Percentiles rank a stretch among this genome's conserved stretches.
Conservation (phyloP, 2,113 vertebrate species). For the Pristiophorus japonicus region DNA sequence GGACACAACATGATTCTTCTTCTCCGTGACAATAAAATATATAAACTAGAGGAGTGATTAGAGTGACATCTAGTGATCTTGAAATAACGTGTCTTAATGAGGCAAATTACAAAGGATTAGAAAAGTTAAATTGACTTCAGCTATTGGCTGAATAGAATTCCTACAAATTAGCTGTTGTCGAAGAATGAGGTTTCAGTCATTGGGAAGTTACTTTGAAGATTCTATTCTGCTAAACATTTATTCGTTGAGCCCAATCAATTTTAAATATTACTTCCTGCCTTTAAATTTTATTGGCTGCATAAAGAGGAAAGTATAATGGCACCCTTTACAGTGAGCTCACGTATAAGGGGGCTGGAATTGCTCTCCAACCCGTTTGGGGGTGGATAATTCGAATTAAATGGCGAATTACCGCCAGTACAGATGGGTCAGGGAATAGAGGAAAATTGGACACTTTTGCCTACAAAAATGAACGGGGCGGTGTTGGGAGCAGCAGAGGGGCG, state of each 20-base stretch:
- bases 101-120: background rate
- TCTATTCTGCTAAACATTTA: background rate
- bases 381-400: no score
- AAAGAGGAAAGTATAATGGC: background rate
- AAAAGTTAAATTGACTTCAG: background rate
- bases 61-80: background rate
- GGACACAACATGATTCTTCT: background rate
- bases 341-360: no score
- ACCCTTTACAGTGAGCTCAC: background rate
- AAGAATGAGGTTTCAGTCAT: background rate
- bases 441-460: no score
- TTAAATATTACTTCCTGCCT: background rate
- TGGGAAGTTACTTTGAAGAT: background rate
- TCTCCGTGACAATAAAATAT: background rate
- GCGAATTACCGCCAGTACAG: no score
- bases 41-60: background rate
- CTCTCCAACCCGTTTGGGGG: no score
- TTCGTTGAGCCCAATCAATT: background rate
- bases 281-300: background rate
- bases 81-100: background rate
- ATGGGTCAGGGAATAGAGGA: no score
- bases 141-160: background rate
- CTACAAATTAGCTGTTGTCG: background rate
- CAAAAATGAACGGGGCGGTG: no score
- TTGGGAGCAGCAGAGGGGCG: no score